Evolutionary conservation across 1,140 invertebrate genomes (phyloP).

Genomic region (Drosophila ficusphila): DNA sequence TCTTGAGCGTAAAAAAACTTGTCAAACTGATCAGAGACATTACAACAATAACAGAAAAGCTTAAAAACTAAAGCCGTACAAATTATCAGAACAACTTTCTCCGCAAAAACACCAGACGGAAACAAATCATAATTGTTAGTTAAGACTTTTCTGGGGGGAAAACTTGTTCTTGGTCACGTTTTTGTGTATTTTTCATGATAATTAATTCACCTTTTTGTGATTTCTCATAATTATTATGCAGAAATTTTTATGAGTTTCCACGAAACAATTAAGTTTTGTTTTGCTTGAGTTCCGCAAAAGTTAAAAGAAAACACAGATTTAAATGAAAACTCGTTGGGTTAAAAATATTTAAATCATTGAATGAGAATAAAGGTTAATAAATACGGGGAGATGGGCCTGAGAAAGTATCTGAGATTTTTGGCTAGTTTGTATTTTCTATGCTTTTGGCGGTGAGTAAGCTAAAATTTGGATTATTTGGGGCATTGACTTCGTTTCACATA

Average conservation of each 20-base stretch:
- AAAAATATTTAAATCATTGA: conserved; percentile 48
- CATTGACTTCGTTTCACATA: conserved; percentile 28
- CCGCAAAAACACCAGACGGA: conserved; percentile 8
- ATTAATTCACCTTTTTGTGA: conserved; percentile 71
- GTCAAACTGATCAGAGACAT: conserved; percentile 48
- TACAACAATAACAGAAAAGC: not conserved
- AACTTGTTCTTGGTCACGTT: conserved; percentile 35
- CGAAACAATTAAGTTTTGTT: conserved; percentile 72
- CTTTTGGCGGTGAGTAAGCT: conserved; percentile 21
- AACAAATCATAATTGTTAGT: conserved; percentile 38
- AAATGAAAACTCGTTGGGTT: conserved; percentile 8
- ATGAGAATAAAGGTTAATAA: conserved; percentile 20
- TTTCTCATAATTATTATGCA: conserved; percentile 78
- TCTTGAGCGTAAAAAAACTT: conserved; percentile 21
- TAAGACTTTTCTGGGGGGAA: conserved; percentile 18
- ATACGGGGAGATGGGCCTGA: conserved; percentile 22
- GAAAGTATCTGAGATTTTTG: conserved; percentile 13
- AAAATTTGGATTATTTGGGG: conserved; percentile 1
- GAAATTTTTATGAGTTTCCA: conserved; percentile 38
- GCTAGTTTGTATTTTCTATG: conserved; percentile 7
- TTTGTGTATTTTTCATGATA: conserved; percentile 54
- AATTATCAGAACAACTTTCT: conserved; percentile 12
- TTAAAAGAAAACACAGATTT: conserved; percentile 27
- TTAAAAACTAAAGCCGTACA: not conserved
- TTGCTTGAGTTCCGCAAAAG: conserved; percentile 35